Conservation (phyloP, 1,140 invertebrate genomes). For the Maniola jurtina region DNA sequence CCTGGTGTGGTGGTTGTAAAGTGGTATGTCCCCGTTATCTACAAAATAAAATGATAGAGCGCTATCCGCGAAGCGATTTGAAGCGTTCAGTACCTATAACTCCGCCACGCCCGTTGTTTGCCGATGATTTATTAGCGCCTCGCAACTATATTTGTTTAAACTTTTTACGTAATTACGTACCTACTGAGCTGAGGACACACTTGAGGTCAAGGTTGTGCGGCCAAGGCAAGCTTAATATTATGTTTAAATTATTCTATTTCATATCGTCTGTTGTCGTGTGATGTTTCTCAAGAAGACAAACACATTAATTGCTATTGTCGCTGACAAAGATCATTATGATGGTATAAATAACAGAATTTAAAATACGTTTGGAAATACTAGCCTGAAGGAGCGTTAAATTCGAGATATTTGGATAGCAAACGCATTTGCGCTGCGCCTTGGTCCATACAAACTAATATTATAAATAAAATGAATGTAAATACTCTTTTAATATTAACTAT, state of each 20-base stretch:
- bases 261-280: conserved; percentile 20
- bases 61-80: neutral
- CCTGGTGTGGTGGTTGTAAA: no score
- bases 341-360: no score
- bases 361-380: neutral
- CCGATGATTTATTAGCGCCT: neutral
- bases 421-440: no score
- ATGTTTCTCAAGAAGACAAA: conserved; percentile 16
- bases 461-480: no score
- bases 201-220: conserved; percentile 47
- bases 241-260: conserved; percentile 28
- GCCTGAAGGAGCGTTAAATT: no score
- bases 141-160: conserved; percentile 41
- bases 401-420: no score
- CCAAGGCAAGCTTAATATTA: conserved; percentile 30
- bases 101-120: neutral
- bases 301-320: neutral
- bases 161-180: conserved; percentile 46
- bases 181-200: conserved; percentile 30
- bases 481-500: no score
- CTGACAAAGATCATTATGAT: neutral
- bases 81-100: neutral
- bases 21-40: no score
- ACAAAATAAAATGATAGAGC: no score
- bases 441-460: no score